These are phyloP conservation scores for Papilio helenus DNA, from an alignment of 1,140 invertebrate species.

Conservation along the genomic window DNA sequence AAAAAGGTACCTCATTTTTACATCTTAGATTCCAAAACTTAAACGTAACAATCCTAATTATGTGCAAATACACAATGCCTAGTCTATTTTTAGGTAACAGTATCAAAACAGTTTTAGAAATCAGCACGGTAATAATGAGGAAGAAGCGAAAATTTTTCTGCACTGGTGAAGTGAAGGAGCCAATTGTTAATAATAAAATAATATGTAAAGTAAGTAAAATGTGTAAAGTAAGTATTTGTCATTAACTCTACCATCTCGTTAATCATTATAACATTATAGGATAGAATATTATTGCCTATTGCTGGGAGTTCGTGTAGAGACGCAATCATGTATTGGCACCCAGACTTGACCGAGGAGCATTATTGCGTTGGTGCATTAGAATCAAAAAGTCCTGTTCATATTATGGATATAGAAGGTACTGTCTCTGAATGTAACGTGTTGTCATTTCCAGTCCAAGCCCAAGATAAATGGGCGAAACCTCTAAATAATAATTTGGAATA, in stretches of 20 bases:
- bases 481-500: not conserved
- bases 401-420: slow-evolving; percentile 76
- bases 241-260: not conserved
- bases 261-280: slow-evolving; percentile 48
- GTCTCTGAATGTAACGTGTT: not conserved
- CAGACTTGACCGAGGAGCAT: slow-evolving; percentile 74
- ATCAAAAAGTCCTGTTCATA: slow-evolving; percentile 69
- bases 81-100: slow-evolving; percentile 63
- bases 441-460: not conserved
- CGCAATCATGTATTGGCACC: slow-evolving; percentile 78
- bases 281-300: slow-evolving; percentile 73
- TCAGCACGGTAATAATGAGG: slow-evolving; percentile 76
- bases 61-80: not conserved
- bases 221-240: not conserved
- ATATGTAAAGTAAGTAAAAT: slow-evolving; percentile 69
- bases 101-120: slow-evolving; percentile 77
- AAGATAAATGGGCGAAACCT: not conserved
- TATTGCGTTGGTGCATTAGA: slow-evolving; percentile 78
- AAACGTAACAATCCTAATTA: not conserved
- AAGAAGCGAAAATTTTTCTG: slow-evolving; percentile 77
- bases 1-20: slow-evolving; percentile 60
- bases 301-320: slow-evolving; percentile 74
- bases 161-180: slow-evolving; percentile 76
- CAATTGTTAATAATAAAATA: slow-evolving; percentile 77
- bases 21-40: not conserved